Base-by-base conservation (phyloP, 2,113 vertebrate genomes). In the Phoenicopterus ruber region DNA sequence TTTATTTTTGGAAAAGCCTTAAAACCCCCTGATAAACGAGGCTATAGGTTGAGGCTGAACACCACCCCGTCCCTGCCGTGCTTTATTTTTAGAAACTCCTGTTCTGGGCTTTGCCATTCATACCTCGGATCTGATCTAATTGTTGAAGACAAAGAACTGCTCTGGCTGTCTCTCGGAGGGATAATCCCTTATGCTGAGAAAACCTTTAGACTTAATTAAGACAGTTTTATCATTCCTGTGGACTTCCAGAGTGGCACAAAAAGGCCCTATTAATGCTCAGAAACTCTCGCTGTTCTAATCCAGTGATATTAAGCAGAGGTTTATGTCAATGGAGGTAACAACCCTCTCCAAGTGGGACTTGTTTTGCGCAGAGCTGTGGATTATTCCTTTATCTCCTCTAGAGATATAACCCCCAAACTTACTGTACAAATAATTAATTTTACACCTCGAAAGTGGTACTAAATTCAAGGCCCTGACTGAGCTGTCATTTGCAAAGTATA, bases 121-220 rank as follows among this genome's bases (percentile, higher is more conserved):
- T 67, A 46, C 81, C 38, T 86, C 42, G 25, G 88, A 57, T 84
- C 44, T 29, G 61, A 92, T 89, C 84, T 94, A 85, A 97, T 79
- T 91, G 89, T 42, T 14, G 31, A 93, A 95, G 94, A 94, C 83
- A 90, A 96, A 96, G 78, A 85, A 38, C 61, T 88, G n/a, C 72
- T 89, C 88, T 44, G 58, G 34, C 32, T 4, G 54, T 61, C 50
- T 91, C 92, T 94, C 94, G 10, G 54, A 87, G 89, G 93, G 78
- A 93, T 94, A 94, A 95, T 95, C 78, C 93, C 88, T 79, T 86
- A 80, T 61, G 57, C 78, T 77, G 93, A 82, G 91, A 92, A 97
- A 95, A 95, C 86, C 94, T 94, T 94, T 91, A 95, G 91, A 79
- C 78, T 94, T 96, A 95, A 94, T 94, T 96, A 97, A 94, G 91